A percentile compares a stretch with the other conserved stretches of the same genome.
These are phyloP conservation scores for Tringa solitaria DNA, from an alignment of 2,113 vertebrate genomes.

Conservation along the genomic window DNA sequence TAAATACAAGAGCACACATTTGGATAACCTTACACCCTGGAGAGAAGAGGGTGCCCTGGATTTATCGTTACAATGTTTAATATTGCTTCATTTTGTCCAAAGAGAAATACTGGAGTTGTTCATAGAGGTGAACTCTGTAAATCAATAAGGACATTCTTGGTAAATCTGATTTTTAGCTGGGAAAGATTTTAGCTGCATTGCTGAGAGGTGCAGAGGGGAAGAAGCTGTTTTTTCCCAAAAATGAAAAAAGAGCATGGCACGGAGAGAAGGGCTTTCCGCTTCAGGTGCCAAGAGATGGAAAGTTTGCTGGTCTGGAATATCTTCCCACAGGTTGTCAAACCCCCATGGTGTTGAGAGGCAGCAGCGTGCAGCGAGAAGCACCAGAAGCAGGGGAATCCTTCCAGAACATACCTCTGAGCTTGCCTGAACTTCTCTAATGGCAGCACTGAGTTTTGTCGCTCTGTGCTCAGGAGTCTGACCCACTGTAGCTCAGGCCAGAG, in stretches of 20 bases:
- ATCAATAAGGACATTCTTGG: slow-evolving; percentile 26
- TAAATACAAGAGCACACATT: slow-evolving; percentile 41
- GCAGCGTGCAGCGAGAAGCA: not conserved
- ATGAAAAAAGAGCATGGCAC: not conserved
- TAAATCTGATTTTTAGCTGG: not conserved
- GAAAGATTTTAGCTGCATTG: not conserved
- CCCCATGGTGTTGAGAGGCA: not conserved
- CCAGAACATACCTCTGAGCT: not conserved
- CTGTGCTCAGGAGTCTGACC: not conserved
- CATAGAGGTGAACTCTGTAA: slow-evolving; percentile 64
- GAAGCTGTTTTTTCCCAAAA: not conserved
- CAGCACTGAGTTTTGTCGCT: not conserved
- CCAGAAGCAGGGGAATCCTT: not conserved
- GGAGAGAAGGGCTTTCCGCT: not conserved
- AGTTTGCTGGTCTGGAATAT: not conserved
- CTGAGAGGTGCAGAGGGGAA: not conserved
- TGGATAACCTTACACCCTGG: slow-evolving; percentile 34
- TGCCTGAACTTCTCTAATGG: not conserved
- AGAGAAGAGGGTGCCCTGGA: not conserved
- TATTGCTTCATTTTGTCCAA: slow-evolving; percentile 59
- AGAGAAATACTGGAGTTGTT: slow-evolving; percentile 58
- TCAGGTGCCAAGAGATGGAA: not conserved
- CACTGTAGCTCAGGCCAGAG: not conserved
- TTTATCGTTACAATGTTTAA: slow-evolving; percentile 53
- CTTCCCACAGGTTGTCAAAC: not conserved